Evolutionary conservation across 2,888 invertebrate genomes (phyloP).

Genomic region (Perithous albicinctus): DNA sequence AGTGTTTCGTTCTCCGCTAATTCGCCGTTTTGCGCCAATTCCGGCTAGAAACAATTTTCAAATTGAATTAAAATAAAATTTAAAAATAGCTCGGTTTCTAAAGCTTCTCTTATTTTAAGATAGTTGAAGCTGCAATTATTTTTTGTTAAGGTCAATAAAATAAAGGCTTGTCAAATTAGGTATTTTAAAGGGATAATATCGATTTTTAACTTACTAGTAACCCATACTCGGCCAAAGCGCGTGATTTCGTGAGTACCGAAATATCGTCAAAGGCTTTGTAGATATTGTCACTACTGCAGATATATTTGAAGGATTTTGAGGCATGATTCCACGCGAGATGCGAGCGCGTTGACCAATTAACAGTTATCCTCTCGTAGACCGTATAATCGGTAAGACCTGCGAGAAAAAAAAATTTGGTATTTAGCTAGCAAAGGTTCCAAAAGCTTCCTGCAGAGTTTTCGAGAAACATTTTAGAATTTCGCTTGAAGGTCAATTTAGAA

Average conservation of each 20-base stretch:
- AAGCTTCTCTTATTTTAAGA: too few species aligned
- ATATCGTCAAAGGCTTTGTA: conserved; percentile 89
- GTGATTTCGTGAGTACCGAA: conserved; percentile 89
- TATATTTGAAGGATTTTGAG: conserved; percentile 87
- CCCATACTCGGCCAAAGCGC: conserved; percentile 92
- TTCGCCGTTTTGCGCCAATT: conserved; percentile 92
- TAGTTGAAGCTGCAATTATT: too few species aligned
- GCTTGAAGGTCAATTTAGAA: background rate
- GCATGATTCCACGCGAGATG: conserved; percentile 92
- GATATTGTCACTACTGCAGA: conserved; percentile 85
- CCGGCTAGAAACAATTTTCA: conserved; percentile 86
- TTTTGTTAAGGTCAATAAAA: too few species aligned
- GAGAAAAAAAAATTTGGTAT: conserved; percentile 5
- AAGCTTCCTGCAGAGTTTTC: background rate
- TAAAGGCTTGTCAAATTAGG: too few species aligned
- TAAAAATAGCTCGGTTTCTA: too few species aligned
- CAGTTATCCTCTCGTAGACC: conserved; percentile 92
- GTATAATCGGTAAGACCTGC: conserved; percentile 89
- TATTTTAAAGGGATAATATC: conserved; percentile 17
- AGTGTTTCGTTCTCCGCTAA: conserved; percentile 91
- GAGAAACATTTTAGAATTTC: background rate
- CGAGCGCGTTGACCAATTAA: conserved; percentile 92
- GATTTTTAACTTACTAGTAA: conserved; percentile 87
- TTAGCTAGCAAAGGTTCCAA: background rate
- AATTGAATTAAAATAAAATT: conserved; percentile 6